Evolutionary conservation across 2,797 vertebrate species (phyloP), one percentile per base, ranked within the genome.

Genomic region (Austrolebias charrua): DNA sequence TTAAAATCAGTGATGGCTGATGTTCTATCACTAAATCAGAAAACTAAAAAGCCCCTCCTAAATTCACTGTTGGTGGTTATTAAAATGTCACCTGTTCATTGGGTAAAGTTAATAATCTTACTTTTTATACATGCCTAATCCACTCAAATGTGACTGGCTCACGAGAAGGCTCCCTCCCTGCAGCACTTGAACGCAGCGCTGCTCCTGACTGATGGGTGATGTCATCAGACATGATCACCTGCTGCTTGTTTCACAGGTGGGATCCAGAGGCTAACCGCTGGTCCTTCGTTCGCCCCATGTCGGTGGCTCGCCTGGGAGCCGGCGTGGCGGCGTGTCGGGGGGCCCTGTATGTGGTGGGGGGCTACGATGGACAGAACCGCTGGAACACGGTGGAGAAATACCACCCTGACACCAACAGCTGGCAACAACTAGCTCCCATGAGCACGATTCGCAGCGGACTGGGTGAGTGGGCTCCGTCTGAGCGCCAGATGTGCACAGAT

Each of bases 211-310:
- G n/a, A n/a, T n/a, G 20, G 38, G 31, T 55, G n/a, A 42, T 1
- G 8, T 19, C 40, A 49, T 63, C 48, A 48, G 43, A 33, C 43
- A 0, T 0, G 38, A 20, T 58, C 14, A 55, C 47, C 67, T 46
- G 6, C 45, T 45, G 18, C 65, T 55, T 67, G 56, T 11, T 67
- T 65, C 42, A 35, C 89, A 95, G 93, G 83, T 95, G 93, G 76
- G 94, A 95, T 73, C 93, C 92, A 0, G 94, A 95, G 71, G 85
- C 83, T 2, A 91, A 94, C 51, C 83, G 84, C 60, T 95, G 94
- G 94, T 89, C 88, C 33, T 89, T 87, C 33, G 84, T 93, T 53
- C 78, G 88, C 9, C 88, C 93, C 1, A 94, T 94, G 94, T 81
- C 86, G 2, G 90, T 88, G 81, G 87, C 92, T 18, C 92, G 93